Conservation (phyloP, 2,797 vertebrate genomes). For the Myoxocephalus aenaeus region DNA sequence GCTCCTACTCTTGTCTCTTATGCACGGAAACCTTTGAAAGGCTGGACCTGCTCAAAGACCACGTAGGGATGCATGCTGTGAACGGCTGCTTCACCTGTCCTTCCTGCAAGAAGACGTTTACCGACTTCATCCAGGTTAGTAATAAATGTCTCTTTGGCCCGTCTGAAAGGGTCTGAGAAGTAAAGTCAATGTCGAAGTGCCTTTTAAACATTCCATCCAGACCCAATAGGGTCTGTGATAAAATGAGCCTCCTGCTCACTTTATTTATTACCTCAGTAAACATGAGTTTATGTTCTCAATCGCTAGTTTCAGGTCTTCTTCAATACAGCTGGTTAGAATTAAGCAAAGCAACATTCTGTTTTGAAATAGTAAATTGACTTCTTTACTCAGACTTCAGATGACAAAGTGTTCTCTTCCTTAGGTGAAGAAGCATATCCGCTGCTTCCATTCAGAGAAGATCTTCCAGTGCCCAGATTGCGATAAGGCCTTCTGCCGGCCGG, state of each 20-base stretch:
- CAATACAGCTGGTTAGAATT: background rate
- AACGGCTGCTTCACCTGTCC: slow-evolving; percentile 95
- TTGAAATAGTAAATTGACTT: background rate
- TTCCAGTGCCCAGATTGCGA: slow-evolving; percentile 97
- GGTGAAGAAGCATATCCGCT: slow-evolving; percentile 98
- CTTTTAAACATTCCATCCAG: background rate
- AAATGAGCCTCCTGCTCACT: background rate
- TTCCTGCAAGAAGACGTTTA: slow-evolving; percentile 95
- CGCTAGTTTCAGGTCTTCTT: background rate
- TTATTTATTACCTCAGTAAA: background rate
- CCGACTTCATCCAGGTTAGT: slow-evolving; percentile 96
- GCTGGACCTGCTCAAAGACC: slow-evolving; percentile 94
- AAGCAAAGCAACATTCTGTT: background rate
- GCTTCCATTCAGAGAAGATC: slow-evolving; percentile 98
- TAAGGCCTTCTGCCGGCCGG: slow-evolving; percentile 96
- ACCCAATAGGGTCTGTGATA: too few relatives aligned
- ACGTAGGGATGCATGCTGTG: slow-evolving; percentile 91
- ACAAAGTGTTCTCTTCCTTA: slow-evolving; percentile 59
- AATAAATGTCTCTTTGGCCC: background rate
- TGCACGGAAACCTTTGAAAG: slow-evolving; percentile 94
- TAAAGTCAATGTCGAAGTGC: background rate
- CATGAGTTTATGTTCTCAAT: background rate
- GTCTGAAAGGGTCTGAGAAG: background rate
- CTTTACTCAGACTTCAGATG: background rate
- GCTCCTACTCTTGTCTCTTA: slow-evolving; percentile 95